A percentile compares a stretch with the other conserved stretches of the same genome.
Evolutionary conservation across 2,888 invertebrate species (phyloP).

Genomic region (Eilema griseolum): DNA sequence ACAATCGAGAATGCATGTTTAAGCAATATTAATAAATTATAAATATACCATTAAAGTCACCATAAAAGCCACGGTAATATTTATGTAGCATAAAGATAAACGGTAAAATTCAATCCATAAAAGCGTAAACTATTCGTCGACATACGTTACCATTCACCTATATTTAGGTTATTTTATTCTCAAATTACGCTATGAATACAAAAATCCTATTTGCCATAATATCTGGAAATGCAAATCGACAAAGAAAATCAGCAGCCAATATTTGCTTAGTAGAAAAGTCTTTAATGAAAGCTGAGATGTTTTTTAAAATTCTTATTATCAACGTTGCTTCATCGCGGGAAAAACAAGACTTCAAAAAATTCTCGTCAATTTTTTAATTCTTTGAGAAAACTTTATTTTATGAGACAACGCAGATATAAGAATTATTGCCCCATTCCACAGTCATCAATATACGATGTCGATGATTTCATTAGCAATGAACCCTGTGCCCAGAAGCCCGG

Average conservation of each 20-base stretch:
- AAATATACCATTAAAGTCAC: too few species aligned
- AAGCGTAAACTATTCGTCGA: background rate
- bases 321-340: slow-evolving; percentile 19
- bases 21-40: too few species aligned
- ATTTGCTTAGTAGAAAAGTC: slow-evolving; percentile 31
- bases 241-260: slow-evolving; percentile 45
- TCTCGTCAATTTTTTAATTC: background rate
- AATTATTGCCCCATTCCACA: background rate
- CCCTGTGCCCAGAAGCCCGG: background rate
- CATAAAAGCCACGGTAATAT: too few species aligned
- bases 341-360: slow-evolving; percentile 21
- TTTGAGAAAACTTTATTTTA: background rate
- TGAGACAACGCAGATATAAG: background rate
- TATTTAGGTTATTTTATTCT: background rate
- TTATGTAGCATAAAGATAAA: background rate
- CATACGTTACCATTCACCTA: background rate
- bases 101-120: background rate
- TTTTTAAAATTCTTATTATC: slow-evolving; percentile 20
- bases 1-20: too few species aligned
- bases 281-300: slow-evolving; percentile 15
- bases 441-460: too few species aligned
- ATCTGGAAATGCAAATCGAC: slow-evolving; percentile 36
- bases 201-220: slow-evolving; percentile 43
- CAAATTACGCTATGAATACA: slow-evolving; percentile 29
- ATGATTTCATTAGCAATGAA: too few species aligned